Evolutionary conservation across 2,888 invertebrate species (phyloP).

Genomic region (Epinotia ramella): DNA sequence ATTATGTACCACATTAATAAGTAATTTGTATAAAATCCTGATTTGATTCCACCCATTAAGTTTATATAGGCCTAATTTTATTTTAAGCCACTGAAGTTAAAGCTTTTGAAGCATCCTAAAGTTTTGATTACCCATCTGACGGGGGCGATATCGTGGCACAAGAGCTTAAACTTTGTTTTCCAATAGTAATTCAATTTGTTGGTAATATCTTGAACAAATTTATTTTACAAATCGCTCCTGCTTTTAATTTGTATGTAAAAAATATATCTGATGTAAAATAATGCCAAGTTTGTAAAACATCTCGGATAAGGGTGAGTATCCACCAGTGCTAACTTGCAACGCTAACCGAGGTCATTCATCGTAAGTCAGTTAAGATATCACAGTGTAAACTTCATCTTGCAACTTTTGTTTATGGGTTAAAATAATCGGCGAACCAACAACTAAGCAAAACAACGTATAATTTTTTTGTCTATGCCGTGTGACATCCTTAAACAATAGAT

Average conservation of each 20-base stretch:
- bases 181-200: conserved; percentile 21
- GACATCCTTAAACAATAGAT: neutral
- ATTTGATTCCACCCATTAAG: conserved; percentile 1
- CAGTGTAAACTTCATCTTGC: neutral
- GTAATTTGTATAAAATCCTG: neutral
- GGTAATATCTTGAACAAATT: neutral
- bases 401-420: neutral
- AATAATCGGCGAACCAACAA: neutral
- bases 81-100: conserved; percentile 15
- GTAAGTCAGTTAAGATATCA: neutral
- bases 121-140: conserved; percentile 21
- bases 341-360: too few species aligned
- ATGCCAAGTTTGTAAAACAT: neutral
- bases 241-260: neutral
- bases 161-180: conserved; percentile 24
- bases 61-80: conserved; percentile 9
- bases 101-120: conserved; percentile 19
- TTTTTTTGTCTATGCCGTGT: neutral
- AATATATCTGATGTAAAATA: neutral
- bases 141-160: conserved; percentile 8
- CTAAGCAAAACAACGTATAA: neutral
- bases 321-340: too few species aligned
- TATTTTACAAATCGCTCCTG: neutral
- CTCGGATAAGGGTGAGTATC: neutral
- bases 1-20: neutral